A percentile compares a stretch with the other conserved stretches of the same genome.
These are phyloP conservation scores for Heterochromis multidens DNA, from an alignment of 2,113 vertebrate species.

Conservation along the genomic window DNA sequence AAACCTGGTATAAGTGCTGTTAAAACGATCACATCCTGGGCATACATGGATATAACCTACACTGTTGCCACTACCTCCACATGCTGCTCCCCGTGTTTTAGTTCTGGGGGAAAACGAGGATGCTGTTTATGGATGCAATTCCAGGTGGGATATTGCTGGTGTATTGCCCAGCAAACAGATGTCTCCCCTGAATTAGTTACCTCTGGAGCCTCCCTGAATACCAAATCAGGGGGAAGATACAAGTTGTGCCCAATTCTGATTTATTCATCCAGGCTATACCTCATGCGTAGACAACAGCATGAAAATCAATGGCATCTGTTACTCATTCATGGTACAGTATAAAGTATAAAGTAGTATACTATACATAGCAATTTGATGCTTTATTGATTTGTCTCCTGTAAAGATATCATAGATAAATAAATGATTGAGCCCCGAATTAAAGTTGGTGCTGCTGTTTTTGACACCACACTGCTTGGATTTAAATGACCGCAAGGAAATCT, in stretches of 20 bases:
- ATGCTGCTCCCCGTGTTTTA: not conserved
- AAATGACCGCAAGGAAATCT: conserved; percentile 2
- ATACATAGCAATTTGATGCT: conserved; percentile 4
- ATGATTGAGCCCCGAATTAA: conserved; percentile 48
- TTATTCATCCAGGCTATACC: conserved; percentile 48
- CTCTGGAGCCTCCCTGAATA: conserved; percentile 62
- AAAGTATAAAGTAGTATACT: not conserved
- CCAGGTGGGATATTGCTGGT: conserved; percentile 63
- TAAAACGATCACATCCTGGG: conserved; percentile 11
- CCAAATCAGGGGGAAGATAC: conserved; percentile 50
- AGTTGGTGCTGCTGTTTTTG: conserved; percentile 5
- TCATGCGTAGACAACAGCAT: conserved; percentile 39
- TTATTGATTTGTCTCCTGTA: conserved; percentile 35
- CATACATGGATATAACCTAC: conserved; percentile 1
- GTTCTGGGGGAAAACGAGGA: not conserved
- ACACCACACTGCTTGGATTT: conserved; percentile 8
- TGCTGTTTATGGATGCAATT: conserved; percentile 60
- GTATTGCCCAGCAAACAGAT: conserved; percentile 65
- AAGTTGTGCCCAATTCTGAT: conserved; percentile 48
- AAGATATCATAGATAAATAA: conserved; percentile 53
- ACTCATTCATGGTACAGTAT: not conserved
- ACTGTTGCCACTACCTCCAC: not conserved
- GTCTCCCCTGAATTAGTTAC: conserved; percentile 72
- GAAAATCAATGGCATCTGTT: conserved; percentile 37
- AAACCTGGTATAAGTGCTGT: not conserved